Evolutionary conservation across 1,140 invertebrate species (phyloP), one percentile per base, ranked within the genome.

Genomic region (Papilio xuthus): DNA sequence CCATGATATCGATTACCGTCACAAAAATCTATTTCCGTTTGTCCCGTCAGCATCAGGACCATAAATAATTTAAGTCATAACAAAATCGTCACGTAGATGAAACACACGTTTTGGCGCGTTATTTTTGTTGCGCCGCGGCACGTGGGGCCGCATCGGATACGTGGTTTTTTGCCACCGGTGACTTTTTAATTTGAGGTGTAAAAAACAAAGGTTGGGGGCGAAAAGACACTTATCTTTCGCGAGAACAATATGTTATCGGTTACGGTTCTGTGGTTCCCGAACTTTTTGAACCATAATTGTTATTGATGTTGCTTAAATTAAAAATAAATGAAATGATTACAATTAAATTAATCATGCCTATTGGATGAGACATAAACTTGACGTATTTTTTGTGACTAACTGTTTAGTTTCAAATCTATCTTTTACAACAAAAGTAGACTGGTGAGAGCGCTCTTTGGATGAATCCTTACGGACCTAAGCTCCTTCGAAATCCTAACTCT

Each of bases 41-140:
- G 69, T 81, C 75, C 60, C 76, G 60, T 79, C 71, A 77, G 79
- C 72, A 75, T 69, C 80, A 77, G 74, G 74, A 83, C 81, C 88
- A 84, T 89, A 89, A 89, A 88, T 90, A 89, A 89, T 91, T 86
- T 89, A 77, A 84, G 86, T 90, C 91, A 92, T 93, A 93, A 93
- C 90, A 91, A 90, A 89, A 92, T 93, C 89, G 85, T 93, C 91
- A 92, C 89, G 90, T 89, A 92, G 88, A 92, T 90, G 86, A 89
- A 93, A 89, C 80, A 86, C 88, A 90, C 91, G 89, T 91, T 90
- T 84, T 82, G 71, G 56, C 37, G 50, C 76, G 79, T 83, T 90
- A 89, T 90, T 90, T 88, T 83, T 77, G 84, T 82, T 72, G 42
- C n/a, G 80, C 85, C 82, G 82, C 83, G 82, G 79, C 80, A 81